Conservation (phyloP, 2,113 vertebrate genomes). For the Vulpes lagopus region DNA sequence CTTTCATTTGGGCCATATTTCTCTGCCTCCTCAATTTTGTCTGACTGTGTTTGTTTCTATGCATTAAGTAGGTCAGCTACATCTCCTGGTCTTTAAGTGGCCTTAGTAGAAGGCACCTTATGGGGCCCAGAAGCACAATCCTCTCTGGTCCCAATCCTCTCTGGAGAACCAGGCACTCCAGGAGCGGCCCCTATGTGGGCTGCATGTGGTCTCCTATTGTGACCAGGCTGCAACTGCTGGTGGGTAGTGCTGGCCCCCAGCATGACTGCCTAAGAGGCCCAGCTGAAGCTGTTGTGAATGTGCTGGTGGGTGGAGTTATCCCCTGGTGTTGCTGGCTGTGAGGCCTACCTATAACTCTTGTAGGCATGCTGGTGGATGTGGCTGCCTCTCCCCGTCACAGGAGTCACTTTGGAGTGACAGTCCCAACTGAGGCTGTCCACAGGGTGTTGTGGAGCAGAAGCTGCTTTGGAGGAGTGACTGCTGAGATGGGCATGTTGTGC, state of each 20-base stretch:
- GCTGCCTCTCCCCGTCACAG: neutral
- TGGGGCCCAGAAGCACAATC: neutral
- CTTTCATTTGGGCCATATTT: neutral
- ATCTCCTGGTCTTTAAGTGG: neutral
- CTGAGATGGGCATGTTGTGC: neutral
- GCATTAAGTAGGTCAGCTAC: neutral
- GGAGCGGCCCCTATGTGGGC: neutral
- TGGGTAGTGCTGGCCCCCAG: neutral
- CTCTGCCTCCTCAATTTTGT: neutral
- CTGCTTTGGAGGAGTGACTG: neutral
- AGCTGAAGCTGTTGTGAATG: neutral
- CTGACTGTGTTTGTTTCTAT: neutral
- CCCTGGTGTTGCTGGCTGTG: neutral
- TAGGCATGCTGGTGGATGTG: neutral
- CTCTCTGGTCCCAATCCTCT: neutral
- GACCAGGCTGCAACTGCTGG: neutral
- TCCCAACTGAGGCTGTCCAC: neutral
- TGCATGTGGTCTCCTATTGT: neutral
- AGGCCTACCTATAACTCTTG: neutral
- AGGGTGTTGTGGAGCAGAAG: neutral
- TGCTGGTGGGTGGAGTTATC: neutral
- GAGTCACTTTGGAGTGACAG: neutral
- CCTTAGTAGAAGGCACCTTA: neutral
- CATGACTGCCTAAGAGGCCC: neutral
- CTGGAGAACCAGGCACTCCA: neutral